Evolutionary conservation across 2,797 vertebrate species (phyloP).

Genomic region (Pangasius sanitwongsei): DNA sequence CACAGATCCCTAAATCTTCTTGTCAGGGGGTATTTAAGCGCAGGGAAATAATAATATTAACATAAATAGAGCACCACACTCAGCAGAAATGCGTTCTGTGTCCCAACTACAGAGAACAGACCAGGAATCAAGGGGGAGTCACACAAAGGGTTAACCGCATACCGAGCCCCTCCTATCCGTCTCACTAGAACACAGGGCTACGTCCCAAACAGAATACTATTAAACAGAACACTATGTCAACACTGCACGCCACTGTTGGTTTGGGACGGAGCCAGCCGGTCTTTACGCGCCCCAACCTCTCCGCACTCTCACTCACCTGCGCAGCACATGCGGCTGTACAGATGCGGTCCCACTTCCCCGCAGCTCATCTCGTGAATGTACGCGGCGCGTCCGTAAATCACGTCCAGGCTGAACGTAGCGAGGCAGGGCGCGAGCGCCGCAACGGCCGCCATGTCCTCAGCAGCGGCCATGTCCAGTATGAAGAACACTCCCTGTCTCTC

Average conservation of each 20-base stretch:
- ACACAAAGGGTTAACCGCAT: neutral
- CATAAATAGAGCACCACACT: neutral
- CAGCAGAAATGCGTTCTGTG: too few species aligned
- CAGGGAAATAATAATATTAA: too few species aligned
- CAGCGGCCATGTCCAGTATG: constrained; percentile 65
- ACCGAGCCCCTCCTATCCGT: constrained; percentile 21
- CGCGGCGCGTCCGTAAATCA: constrained; percentile 69
- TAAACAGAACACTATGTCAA: neutral
- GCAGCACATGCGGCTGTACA: constrained; percentile 85
- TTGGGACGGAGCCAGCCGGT: neutral
- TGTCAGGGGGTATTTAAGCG: neutral
- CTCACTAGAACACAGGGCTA: neutral
- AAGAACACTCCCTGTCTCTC: neutral
- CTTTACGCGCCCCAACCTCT: neutral
- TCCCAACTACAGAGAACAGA: neutral
- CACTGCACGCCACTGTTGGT: neutral
- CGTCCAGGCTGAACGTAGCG: constrained; percentile 60
- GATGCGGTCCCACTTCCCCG: constrained; percentile 75
- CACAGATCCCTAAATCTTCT: neutral
- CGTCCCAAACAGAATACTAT: neutral
- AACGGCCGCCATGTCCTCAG: constrained; percentile 55
- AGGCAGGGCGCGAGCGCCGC: constrained; percentile 58
- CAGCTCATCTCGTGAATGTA: constrained; percentile 81
- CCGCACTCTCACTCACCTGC: constrained; percentile 73
- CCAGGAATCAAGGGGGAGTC: neutral